Conservation (phyloP, 2,113 vertebrate genomes). For the Lepidothrix coronata region DNA sequence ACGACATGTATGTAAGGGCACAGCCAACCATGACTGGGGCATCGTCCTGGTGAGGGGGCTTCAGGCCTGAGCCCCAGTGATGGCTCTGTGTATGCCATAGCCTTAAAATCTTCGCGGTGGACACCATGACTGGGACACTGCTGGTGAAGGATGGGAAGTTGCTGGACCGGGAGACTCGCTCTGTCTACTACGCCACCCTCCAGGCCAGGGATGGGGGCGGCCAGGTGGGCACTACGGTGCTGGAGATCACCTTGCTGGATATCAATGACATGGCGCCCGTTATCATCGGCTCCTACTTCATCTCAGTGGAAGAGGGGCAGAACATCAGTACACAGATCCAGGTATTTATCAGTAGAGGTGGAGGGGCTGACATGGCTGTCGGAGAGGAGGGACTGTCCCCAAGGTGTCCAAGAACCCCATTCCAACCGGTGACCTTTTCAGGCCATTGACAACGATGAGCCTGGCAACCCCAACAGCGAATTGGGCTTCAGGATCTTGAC, state of each 20-base stretch:
- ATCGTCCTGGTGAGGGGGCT: background rate
- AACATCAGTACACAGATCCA: slow-evolving; percentile 67
- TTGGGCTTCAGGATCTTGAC: slow-evolving; percentile 75
- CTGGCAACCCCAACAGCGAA: slow-evolving; percentile 75
- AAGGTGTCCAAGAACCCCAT: accelerated
- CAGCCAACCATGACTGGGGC: accelerated
- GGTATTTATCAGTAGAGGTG: slow-evolving; percentile 26
- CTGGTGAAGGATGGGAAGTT: slow-evolving; percentile 65
- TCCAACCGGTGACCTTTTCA: slow-evolving; percentile 28
- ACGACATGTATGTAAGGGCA: slow-evolving; percentile 80
- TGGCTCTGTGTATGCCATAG: slow-evolving; percentile 56
- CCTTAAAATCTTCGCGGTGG: slow-evolving; percentile 73
- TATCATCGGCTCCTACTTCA: slow-evolving; percentile 74
- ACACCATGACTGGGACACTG: slow-evolving; percentile 61
- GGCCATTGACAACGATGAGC: slow-evolving; percentile 86
- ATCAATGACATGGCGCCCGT: slow-evolving; percentile 80
- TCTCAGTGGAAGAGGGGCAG: slow-evolving; percentile 78
- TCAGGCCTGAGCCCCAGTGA: background rate
- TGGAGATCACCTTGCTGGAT: slow-evolving; percentile 84
- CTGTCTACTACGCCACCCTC: slow-evolving; percentile 80
- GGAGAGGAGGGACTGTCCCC: background rate
- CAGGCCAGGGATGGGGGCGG: slow-evolving; percentile 79
- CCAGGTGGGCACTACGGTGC: slow-evolving; percentile 67
- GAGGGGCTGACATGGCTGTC: background rate
- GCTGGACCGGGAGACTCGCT: slow-evolving; percentile 83